Evolutionary conservation across 2,888 invertebrate species (phyloP), one percentile per base, ranked within the genome.

Genomic region (Sinodicranocentrus sp.): DNA sequence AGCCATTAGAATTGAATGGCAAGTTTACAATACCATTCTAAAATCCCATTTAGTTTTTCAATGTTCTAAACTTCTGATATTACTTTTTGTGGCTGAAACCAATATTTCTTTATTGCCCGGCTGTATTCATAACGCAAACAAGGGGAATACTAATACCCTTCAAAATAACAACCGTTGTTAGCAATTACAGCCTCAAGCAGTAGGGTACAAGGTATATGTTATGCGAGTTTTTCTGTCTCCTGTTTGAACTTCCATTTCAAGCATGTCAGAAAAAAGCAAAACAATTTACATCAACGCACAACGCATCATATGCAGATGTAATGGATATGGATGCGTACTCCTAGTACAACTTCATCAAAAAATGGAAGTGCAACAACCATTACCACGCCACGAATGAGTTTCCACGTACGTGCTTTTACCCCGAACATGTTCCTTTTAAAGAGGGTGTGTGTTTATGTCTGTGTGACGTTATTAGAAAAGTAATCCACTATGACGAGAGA

Each of bases 141-240:
- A n/a, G n/a, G n/a, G n/a, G n/a, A n/a, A 67, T 2, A 63, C 2
- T 63, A 25, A 28, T 43, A 1, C 21, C 3, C 52, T 28, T 33
- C 48, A 79, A 44, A 71, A 71, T 79, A 79, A 71, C 71, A 79
- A 71, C 71, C 63, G 71, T 72, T 61, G 61, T 78, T 33, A 79
- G 43, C 79, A 71, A 78, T 63, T 79, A 54, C 54, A 28, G 79
- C 79, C 71, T 54, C 52, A 28, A 79, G 79, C 61, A 79, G 52
- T 79, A 79, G 79, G 79, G 23, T 79, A 79, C 65, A n/a, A 63
- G 71, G 79, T 70, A 70, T 78, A 17, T 57, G 28, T 33, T 52
- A 43, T 68, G 68, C 21, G 48, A 48, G 17, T 5, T 10, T 57
- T 21, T 19, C 25, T 26, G 1, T 77, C 43, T 44, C 21, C 57